Percentiles rank a stretch among this genome's conserved stretches.
These are phyloP conservation scores for Lysandra coridon DNA, from an alignment of 2,888 invertebrate genomes.

Conservation along the genomic window DNA sequence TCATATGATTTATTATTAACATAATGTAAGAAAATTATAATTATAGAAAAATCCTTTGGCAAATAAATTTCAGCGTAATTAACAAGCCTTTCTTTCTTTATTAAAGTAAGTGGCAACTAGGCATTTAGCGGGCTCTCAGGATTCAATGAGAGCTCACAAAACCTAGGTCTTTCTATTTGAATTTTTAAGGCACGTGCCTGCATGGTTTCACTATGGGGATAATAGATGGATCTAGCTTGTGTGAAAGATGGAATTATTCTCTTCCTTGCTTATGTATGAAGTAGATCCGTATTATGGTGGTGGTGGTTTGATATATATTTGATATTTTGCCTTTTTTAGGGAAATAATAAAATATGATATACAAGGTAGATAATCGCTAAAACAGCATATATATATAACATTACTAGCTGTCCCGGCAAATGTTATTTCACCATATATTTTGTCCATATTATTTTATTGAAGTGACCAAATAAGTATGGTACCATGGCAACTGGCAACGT, in stretches of 20 bases:
- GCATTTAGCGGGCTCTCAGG: slow-evolving; percentile 38
- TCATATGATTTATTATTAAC: background rate
- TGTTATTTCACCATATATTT: no score
- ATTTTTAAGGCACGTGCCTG: slow-evolving; percentile 39
- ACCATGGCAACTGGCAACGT: no score
- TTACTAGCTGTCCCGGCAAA: no score
- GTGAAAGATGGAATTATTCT: slow-evolving; percentile 34
- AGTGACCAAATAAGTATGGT: no score
- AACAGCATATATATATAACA: no score
- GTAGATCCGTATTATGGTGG: background rate
- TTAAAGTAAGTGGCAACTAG: slow-evolving; percentile 35
- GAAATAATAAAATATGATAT: no score
- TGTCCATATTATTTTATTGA: no score
- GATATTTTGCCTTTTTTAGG: no score
- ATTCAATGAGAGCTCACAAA: slow-evolving; percentile 39
- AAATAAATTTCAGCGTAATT: slow-evolving; percentile 38
- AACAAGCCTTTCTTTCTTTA: slow-evolving; percentile 38
- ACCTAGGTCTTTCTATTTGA: slow-evolving; percentile 38
- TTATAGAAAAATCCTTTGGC: background rate
- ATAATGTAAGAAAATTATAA: background rate
- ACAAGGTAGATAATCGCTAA: no score
- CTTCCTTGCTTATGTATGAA: background rate
- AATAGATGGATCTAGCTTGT: slow-evolving; percentile 4
- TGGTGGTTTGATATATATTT: background rate
- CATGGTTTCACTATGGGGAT: slow-evolving; percentile 25